These are phyloP conservation scores for Epiblema foenella DNA, from an alignment of 2,888 invertebrate genomes.

Conservation along the genomic window DNA sequence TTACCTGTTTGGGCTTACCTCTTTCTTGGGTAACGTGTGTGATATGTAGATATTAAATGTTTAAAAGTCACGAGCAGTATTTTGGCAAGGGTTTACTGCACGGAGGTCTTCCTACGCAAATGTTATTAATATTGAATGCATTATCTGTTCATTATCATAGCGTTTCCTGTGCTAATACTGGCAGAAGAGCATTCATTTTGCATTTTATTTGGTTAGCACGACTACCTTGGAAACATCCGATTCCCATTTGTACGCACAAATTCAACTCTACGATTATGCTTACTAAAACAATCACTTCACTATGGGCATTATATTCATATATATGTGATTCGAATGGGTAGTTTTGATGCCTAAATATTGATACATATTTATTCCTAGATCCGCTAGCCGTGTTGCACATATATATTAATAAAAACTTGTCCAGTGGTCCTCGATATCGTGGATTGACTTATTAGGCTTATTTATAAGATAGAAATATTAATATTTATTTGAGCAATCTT, in stretches of 20 bases:
- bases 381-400: too few relatives aligned
- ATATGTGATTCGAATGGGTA: too few relatives aligned
- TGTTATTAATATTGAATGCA: conserved; percentile 18
- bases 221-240: not conserved
- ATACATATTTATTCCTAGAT: too few relatives aligned
- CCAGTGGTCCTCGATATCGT: not conserved
- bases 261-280: not conserved
- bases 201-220: conserved; percentile 24
- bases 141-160: conserved; percentile 35
- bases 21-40: not conserved
- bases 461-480: not conserved
- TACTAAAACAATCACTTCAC: not conserved
- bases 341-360: not conserved
- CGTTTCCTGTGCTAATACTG: conserved; percentile 31
- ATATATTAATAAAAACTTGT: not conserved
- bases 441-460: not conserved
- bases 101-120: conserved; percentile 26
- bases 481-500: too few relatives aligned
- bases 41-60: not conserved
- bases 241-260: not conserved
- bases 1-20: not conserved
- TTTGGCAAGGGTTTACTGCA: conserved; percentile 10
- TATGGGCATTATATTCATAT: too few relatives aligned
- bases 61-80: conserved; percentile 2
- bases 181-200: conserved; percentile 16